Percentiles rank a stretch among this genome's conserved stretches.
Evolutionary conservation across 2,113 vertebrate genomes (phyloP).

Genomic region (Seriola dumerili): DNA sequence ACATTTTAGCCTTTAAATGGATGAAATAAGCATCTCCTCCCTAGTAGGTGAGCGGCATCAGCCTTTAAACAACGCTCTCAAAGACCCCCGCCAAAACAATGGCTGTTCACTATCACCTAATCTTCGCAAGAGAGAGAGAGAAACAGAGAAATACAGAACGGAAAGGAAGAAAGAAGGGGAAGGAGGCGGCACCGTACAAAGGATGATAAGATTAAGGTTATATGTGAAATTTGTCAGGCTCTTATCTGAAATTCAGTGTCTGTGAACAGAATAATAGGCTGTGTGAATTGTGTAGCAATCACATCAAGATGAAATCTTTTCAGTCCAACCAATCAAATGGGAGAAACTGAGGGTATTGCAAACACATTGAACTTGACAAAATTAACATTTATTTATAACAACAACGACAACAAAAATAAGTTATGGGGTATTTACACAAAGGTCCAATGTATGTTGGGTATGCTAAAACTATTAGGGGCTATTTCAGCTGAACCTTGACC

Average conservation of each 20-base stretch:
- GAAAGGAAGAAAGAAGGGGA: slow-evolving; percentile 41
- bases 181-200: slow-evolving; percentile 63
- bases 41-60: slow-evolving; percentile 77
- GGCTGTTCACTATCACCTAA: slow-evolving; percentile 77
- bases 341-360: slow-evolving; percentile 64
- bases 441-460: neutral
- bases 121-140: slow-evolving; percentile 60
- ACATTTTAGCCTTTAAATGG: slow-evolving; percentile 85
- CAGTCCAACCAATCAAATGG: slow-evolving; percentile 70
- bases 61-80: slow-evolving; percentile 77
- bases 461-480: neutral
- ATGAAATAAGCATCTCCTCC: slow-evolving; percentile 79
- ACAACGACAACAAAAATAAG: neutral
- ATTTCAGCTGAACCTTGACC: neutral
- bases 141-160: slow-evolving; percentile 41
- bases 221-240: slow-evolving; percentile 81
- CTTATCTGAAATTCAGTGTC: slow-evolving; percentile 83
- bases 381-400: slow-evolving; percentile 24
- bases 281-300: slow-evolving; percentile 66
- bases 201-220: slow-evolving; percentile 81
- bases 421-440: neutral
- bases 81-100: slow-evolving; percentile 82
- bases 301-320: slow-evolving; percentile 75
- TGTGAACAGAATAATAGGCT: slow-evolving; percentile 73
- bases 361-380: slow-evolving; percentile 52